Conservation (phyloP, 2,888 invertebrate species). For the Electrophaes corylata region DNA sequence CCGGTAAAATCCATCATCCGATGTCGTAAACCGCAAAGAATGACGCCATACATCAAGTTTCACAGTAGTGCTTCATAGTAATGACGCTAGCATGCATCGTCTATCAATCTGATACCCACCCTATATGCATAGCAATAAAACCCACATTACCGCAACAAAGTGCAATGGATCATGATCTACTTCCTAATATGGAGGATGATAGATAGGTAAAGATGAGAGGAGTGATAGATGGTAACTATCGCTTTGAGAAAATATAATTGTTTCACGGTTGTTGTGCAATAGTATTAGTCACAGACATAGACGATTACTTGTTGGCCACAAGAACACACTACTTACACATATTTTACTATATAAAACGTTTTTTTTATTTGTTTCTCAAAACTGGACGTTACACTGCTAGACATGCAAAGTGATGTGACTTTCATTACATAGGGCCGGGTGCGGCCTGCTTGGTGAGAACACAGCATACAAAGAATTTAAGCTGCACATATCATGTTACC, state of each 20-base stretch:
- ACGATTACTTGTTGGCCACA: no score
- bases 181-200: slow-evolving; percentile 29
- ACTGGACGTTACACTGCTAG: no score
- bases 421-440: no score
- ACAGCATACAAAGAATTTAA: no score
- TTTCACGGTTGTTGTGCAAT: background rate
- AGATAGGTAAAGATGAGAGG: slow-evolving; percentile 19
- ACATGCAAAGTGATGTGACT: no score
- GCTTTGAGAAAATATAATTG: background rate
- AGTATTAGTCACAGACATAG: no score
- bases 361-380: no score
- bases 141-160: slow-evolving; percentile 12
- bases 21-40: slow-evolving; percentile 11
- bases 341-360: no score
- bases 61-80: slow-evolving; percentile 20
- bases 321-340: no score
- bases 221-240: slow-evolving; percentile 19
- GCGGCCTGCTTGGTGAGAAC: no score
- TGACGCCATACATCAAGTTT: slow-evolving; percentile 21
- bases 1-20: slow-evolving; percentile 10
- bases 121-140: slow-evolving; percentile 5
- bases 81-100: slow-evolving; percentile 19
- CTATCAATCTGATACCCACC: slow-evolving; percentile 8
- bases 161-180: slow-evolving; percentile 18
- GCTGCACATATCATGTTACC: no score